These are phyloP conservation scores for Passer domesticus DNA, from an alignment of 2,113 vertebrate genomes.

Conservation along the genomic window DNA sequence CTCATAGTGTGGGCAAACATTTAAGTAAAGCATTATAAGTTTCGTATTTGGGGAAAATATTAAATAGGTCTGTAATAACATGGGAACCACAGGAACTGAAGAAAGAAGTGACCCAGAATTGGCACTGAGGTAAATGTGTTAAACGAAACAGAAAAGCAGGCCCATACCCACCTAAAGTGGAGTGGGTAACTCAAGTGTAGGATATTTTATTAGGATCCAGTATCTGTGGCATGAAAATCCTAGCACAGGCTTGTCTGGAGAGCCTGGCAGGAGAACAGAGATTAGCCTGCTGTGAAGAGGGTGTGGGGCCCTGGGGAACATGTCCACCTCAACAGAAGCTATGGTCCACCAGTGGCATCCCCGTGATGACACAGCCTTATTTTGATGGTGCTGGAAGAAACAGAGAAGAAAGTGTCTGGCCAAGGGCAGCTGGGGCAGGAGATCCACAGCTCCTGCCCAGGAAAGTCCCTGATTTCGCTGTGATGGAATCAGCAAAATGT, in stretches of 20 bases:
- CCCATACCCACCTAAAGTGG: neutral
- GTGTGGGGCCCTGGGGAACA: neutral
- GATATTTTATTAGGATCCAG: neutral
- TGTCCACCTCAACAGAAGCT: rapidly evolving
- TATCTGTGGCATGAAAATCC: neutral
- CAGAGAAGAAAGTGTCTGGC: neutral
- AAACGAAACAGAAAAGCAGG: neutral
- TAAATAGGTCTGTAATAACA: neutral
- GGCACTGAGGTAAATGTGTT: neutral
- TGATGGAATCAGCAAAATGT: neutral
- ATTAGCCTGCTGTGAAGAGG: neutral
- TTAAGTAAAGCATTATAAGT: neutral
- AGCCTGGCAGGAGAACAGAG: neutral
- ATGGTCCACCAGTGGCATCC: too few relatives aligned
- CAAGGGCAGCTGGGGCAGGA: neutral
- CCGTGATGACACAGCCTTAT: rapidly evolving
- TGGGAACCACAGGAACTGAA: neutral
- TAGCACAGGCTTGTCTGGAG: neutral
- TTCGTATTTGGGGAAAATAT: neutral
- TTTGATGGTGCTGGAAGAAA: neutral
- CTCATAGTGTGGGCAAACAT: neutral
- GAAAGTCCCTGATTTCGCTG: neutral
- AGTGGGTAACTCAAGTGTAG: neutral
- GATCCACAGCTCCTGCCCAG: neutral
- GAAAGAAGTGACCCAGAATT: neutral